Evolutionary conservation across 2,113 vertebrate species (phyloP).

Genomic region (Megaleporinus macrocephalus): DNA sequence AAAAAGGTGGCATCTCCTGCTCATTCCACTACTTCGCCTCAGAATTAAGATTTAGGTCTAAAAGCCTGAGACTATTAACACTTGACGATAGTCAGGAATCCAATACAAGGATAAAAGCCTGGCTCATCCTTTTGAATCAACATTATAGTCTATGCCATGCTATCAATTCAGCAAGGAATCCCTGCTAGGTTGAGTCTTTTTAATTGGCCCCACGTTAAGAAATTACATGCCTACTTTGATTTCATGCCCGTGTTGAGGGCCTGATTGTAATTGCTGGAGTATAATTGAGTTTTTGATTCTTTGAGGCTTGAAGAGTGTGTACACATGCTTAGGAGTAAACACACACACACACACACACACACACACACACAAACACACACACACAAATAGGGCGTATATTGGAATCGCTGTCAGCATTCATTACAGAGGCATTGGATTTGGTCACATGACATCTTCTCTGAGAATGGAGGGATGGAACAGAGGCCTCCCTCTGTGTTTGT

Average conservation of each 20-base stretch:
- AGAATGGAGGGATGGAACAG: conserved; percentile 13
- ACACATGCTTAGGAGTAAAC: conserved; percentile 40
- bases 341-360: background rate
- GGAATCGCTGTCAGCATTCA: background rate
- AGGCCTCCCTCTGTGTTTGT: conserved; percentile 3
- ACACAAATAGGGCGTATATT: background rate
- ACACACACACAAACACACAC: conserved; percentile 22
- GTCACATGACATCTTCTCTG: background rate
- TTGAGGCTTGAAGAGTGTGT: conserved; percentile 7
- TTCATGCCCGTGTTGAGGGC: background rate
- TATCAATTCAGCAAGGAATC: background rate
- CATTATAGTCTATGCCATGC: background rate
- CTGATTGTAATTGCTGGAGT: conserved; percentile 8
- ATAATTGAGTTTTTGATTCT: conserved; percentile 13
- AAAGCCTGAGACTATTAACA: background rate
- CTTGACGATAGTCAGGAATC: background rate
- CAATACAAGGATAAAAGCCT: background rate
- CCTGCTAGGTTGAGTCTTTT: background rate
- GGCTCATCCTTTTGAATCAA: background rate
- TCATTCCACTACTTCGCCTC: background rate
- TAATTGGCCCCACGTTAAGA: conserved; percentile 1
- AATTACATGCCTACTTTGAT: conserved; percentile 24
- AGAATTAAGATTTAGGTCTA: background rate
- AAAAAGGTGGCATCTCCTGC: background rate
- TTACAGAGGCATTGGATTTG: background rate